A percentile compares a stretch with the other conserved stretches of the same genome.
Conservation (phyloP, 2,113 vertebrate genomes). For the rat (Rattus norvegicus) region DNA sequence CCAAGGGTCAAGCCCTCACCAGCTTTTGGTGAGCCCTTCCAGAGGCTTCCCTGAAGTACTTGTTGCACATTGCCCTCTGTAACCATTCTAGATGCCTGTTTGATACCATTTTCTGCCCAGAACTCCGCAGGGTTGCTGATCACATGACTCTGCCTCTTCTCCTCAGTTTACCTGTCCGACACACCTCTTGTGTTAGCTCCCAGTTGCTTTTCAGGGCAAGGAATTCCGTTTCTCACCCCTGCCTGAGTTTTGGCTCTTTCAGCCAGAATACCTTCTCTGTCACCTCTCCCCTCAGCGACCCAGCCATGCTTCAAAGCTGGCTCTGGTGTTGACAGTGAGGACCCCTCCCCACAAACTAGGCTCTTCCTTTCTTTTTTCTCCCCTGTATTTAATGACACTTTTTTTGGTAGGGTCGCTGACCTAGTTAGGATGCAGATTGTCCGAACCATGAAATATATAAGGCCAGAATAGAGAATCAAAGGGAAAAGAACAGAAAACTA, state of each 20-base stretch:
- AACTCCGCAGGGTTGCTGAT: background rate
- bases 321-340: background rate
- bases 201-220: background rate
- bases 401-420: background rate
- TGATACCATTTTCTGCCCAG: background rate
- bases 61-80: background rate
- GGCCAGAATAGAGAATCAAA: slow-evolving; percentile 1
- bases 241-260: background rate
- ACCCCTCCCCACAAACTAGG: background rate
- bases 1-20: background rate
- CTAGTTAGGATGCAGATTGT: background rate
- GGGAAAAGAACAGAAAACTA: background rate
- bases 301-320: background rate
- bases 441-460: background rate
- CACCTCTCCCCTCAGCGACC: too few relatives aligned
- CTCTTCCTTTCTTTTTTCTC: background rate
- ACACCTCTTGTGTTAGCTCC: background rate
- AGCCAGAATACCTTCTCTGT: background rate
- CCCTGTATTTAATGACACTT: background rate
- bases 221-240: background rate
- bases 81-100: background rate
- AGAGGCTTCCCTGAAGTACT: background rate
- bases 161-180: background rate
- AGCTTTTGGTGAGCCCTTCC: background rate
- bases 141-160: background rate